Evolutionary conservation across 2,797 vertebrate genomes (phyloP), one percentile per base, ranked within the genome.

Genomic region (Poecile montanus): DNA sequence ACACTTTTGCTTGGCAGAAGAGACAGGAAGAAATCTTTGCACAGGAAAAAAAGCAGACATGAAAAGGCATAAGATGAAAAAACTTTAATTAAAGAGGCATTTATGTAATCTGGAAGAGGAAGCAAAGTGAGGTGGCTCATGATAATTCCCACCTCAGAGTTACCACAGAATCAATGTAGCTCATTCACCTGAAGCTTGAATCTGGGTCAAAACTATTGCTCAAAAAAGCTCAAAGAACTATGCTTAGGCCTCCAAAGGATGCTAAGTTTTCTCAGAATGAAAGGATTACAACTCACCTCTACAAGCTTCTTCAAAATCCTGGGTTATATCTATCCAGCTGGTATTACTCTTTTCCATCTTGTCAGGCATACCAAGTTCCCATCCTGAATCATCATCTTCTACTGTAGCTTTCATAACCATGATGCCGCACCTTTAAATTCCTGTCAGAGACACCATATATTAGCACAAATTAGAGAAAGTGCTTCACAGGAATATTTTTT

Each of bases 371-470:
- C 98, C 97, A 2, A 99, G 98, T 71, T 99, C 99, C 99, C 99
- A 99, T 65, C 98, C 99, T 40, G 98, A 98, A 96, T 99, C 99
- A 91, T 99, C 99, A 94, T 99, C 99, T 62, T 99, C 99, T 72
- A 98, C 97, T 1, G 99, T 97, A 73, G 99, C 99, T 98, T 99
- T 99, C 98, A 99, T 99, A 97, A 99, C 99, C 99, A 99, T 99
- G 95, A 95, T 97, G 95, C 30, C 6, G 32, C 32, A 87, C 97
- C 97, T 97, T 67, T 62, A 96, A 96, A 92, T 32, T 38, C 7
- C 5, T 81, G 61, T 18, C 21, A 87, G 50, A 95, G 42, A 90
- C 18, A 66, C 8, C 9, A 32, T 4, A 36, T 4, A 50, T 80
- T 50, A 16, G 14, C 29, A 91, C 6, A n/a, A 76, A 76, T 30